Percentiles rank a stretch among this genome's conserved stretches.
These are phyloP conservation scores for Lineus longissimus DNA, from an alignment of 1,140 invertebrate genomes.

Conservation along the genomic window DNA sequence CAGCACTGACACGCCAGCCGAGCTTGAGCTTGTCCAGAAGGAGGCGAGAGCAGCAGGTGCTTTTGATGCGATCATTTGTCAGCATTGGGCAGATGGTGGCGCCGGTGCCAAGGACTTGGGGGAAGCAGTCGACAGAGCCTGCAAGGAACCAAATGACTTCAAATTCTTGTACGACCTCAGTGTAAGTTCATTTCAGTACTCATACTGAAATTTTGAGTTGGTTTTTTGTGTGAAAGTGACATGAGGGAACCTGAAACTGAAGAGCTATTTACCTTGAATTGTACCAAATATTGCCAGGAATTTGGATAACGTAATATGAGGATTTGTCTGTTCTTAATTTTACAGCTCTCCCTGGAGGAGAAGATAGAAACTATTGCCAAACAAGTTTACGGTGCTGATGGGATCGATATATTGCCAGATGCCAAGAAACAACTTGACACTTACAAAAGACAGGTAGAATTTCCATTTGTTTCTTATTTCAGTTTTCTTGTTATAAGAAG, in stretches of 20 bases:
- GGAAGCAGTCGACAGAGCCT: slow-evolving; percentile 78
- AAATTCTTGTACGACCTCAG: slow-evolving; percentile 81
- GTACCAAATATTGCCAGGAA: no score
- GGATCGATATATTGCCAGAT: slow-evolving; percentile 67
- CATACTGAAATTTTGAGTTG: not conserved
- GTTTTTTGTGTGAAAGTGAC: no score
- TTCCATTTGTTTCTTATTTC: no score
- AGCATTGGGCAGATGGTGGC: slow-evolving; percentile 89
- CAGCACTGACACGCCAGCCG: slow-evolving; percentile 81
- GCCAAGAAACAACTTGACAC: slow-evolving; percentile 66
- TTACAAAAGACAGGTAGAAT: slow-evolving; percentile 64
- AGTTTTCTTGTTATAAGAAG: no score
- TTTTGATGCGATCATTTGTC: slow-evolving; percentile 78
- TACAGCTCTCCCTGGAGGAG: slow-evolving; percentile 66
- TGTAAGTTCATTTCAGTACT: slow-evolving; percentile 26
- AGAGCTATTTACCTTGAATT: no score
- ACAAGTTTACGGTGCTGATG: slow-evolving; percentile 93
- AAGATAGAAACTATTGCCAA: slow-evolving; percentile 88
- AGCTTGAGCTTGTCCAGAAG: slow-evolving; percentile 76
- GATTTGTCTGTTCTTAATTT: no score
- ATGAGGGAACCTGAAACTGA: no score
- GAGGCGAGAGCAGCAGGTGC: slow-evolving; percentile 74
- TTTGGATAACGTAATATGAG: no score
- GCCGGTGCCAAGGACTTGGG: slow-evolving; percentile 80
- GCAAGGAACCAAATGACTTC: slow-evolving; percentile 60